phyloP scores from a whole-genome alignment of 35 echinoderm and acorn worm genomes.

The Diadema setosum region DNA sequence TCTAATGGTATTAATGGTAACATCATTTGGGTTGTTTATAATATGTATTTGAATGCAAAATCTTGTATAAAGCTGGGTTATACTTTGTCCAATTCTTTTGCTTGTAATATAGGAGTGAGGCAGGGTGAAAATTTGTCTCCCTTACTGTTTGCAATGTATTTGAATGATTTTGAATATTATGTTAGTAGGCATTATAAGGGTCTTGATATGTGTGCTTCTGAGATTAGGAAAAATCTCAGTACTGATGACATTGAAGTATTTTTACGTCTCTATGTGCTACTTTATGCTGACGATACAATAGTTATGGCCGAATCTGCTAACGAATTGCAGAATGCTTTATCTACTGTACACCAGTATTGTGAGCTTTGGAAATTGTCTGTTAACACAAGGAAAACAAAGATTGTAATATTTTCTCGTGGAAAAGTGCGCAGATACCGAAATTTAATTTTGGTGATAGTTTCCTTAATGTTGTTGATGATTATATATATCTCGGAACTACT shows the following conservation, averaged over 20 bases:
- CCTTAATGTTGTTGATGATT: neutral
- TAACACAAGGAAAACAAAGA: constrained; percentile 21
- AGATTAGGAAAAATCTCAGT: neutral
- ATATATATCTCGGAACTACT: constrained; percentile 19
- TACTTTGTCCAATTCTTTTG: neutral
- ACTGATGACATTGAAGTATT: constrained; percentile 9
- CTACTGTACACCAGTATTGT: constrained; percentile 18
- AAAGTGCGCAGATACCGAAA: constrained; percentile 3
- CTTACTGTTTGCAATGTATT: constrained; percentile 2
- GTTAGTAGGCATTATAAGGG: neutral
- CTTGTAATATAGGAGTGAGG: neutral
- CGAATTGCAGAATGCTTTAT: constrained; percentile 20
- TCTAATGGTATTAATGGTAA: constrained; percentile 29
- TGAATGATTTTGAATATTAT: neutral
- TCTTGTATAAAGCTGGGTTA: neutral
- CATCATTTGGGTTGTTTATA: constrained; percentile 36
- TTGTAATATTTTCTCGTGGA: constrained; percentile 31
- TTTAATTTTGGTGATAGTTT: neutral
- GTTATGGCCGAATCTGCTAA: constrained; percentile 9
- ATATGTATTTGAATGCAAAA: constrained; percentile 16
- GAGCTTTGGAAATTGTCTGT: constrained; percentile 27
- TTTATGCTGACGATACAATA: constrained; percentile 24
- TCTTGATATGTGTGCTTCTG: neutral
- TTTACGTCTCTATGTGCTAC: neutral
- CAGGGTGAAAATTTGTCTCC: constrained; percentile 1